A percentile compares a stretch with the other conserved stretches of the same genome.
phyloP scores from a whole-genome alignment of 2,888 invertebrate genomes.

The Ophion costatus region DNA sequence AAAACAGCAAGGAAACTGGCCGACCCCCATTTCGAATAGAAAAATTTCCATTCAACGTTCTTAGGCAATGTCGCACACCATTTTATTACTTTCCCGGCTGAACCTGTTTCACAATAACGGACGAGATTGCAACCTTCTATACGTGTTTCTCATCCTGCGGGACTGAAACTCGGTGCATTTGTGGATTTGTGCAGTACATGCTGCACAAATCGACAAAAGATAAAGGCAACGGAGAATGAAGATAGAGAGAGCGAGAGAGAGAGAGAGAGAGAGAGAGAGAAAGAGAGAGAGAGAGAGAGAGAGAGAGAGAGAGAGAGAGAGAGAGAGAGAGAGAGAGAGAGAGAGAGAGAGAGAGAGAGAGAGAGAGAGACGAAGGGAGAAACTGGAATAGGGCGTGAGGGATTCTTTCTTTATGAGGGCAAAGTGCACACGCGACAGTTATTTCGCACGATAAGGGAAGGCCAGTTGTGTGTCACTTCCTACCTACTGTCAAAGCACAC shows the following conservation, averaged over 20 bases:
- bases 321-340: not conserved
- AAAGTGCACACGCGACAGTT: conserved; percentile 35
- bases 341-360: conserved; percentile 3
- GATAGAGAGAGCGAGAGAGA: not conserved
- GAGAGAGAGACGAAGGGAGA: not conserved
- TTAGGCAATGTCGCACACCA: not conserved
- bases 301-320: not conserved
- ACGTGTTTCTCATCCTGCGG: not conserved
- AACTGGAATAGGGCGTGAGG: not conserved
- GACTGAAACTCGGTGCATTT: not conserved
- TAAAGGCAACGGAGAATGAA: not conserved
- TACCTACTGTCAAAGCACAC: not conserved
- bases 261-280: not conserved
- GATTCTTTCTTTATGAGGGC: not conserved
- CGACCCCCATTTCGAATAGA: not conserved
- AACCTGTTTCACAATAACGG: not conserved
- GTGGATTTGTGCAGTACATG: not conserved
- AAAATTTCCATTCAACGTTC: not conserved
- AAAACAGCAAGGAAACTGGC: too few species aligned
- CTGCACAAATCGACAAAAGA: not conserved
- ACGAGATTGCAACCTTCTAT: not conserved
- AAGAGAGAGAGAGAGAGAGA: conserved; percentile 2
- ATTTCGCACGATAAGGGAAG: conserved; percentile 35
- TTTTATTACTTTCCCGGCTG: not conserved
- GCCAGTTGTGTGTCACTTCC: not conserved